phyloP scores from a whole-genome alignment of 2,888 invertebrate species.

The Plagiodera versicolora region DNA sequence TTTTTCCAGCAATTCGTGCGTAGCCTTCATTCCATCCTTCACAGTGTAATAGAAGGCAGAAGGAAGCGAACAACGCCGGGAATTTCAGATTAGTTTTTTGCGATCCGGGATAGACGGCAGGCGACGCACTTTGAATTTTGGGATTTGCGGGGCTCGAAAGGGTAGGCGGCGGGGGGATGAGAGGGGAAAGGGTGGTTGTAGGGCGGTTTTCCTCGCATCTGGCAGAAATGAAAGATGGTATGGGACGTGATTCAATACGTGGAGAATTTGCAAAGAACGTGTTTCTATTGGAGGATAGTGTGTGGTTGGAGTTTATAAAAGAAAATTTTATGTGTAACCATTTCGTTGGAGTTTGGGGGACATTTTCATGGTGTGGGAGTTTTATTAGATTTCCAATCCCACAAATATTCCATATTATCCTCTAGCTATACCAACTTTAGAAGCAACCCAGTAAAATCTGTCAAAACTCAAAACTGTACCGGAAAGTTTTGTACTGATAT shows the following conservation, averaged over 20 bases:
- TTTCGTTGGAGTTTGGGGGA: not conserved
- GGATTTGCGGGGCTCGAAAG: not conserved
- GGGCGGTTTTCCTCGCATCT: not conserved
- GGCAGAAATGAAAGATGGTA: not conserved
- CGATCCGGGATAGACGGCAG: conserved; percentile 10
- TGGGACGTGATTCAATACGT: not conserved
- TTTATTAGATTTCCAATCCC: too few species aligned
- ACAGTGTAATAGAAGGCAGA: not conserved
- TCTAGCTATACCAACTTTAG: too few species aligned
- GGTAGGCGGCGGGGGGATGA: not conserved
- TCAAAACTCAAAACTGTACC: too few species aligned
- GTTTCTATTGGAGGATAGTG: not conserved
- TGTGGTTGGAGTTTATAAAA: not conserved
- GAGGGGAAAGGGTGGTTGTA: not conserved
- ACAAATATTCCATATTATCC: too few species aligned
- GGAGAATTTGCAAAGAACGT: not conserved
- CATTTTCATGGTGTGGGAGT: too few species aligned
- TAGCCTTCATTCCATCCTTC: not conserved
- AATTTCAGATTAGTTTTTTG: conserved; percentile 28
- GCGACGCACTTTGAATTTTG: conserved; percentile 24
- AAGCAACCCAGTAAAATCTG: too few species aligned
- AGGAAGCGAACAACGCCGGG: conserved; percentile 16
- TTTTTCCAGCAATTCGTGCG: not conserved
- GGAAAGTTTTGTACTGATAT: too few species aligned
- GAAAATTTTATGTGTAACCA: not conserved